Evolutionary conservation across 2,888 invertebrate species (phyloP), one percentile per base, ranked within the genome.

Genomic region (Drosophila hawaiiensis): DNA sequence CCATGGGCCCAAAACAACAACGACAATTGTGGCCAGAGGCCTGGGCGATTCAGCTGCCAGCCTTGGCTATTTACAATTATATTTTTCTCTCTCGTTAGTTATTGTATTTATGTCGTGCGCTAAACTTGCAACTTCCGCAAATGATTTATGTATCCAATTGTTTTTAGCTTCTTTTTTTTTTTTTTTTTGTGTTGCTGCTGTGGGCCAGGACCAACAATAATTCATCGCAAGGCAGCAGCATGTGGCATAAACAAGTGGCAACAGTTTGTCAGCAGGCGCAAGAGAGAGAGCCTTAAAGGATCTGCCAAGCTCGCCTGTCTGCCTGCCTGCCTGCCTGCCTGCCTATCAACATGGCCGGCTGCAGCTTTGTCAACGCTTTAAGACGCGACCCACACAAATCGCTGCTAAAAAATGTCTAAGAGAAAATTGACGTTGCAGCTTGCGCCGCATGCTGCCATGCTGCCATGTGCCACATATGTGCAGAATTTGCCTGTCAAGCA

Each of bases 121-220:
- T 82, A 87, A 85, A 85, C 88, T 90, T 88, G 88, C 79, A 88
- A 88, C 89, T 89, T 90, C 90, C 70, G 53, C 79, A 85, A 77
- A 86, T 88, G 87, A 88, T 88, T 88, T 88, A 88, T 88, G 87
- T 89, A 75, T 84, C 82, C 82, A 90, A 87, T 87, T 87, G 87
- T 90, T 89, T 89, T 80, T 84, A 79, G 73, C 68, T 29, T 29
- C 0, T 56, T 29, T 14, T n/a, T 4, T 1, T 67, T 53, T 68
- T 53, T 9, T 61, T 54, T 64, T 50, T 65, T 41, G 66, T 80
- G n/a, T 70, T 47, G 56, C 61, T 68, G 54, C 59, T 52, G 68
- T 81, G 35, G 64, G 78, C 76, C 70, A 66, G 82, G 72, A 71
- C 80, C 78, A 84, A 90, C 90, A 82, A 88, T 88, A 88, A 88